Base-by-base conservation (phyloP, 2,113 vertebrate genomes). In the Salminus brasiliensis region DNA sequence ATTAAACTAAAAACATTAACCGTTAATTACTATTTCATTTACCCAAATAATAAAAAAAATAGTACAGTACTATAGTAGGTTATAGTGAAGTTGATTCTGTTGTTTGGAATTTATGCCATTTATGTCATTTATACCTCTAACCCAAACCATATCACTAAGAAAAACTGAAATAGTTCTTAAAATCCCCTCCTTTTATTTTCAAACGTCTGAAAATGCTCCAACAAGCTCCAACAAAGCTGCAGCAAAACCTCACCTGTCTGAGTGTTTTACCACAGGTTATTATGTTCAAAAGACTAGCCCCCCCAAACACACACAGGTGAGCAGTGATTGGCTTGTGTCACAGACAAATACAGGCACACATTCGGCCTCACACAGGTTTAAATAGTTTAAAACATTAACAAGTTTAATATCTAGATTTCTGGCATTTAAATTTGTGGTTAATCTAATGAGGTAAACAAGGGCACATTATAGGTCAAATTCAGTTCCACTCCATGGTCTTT, bases 221-320 rank as follows among this genome's bases (percentile, higher is more conserved):
- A 49, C 53, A 75, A 65, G 49, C 36, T 57, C 59, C 0, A 55
- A 60, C 39, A 82, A 30, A 63, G 30, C 66, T 21, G 13, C 10
- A 21, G 36, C 59, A 45, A 29, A 60, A 49, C 25, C 6, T 0
- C 25, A 57, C 47, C 74, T 29, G 62, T 69, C 45, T 70, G 43
- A 73, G 53, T 34, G 55, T 62, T 27, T 74, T 18, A 36, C 43
- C 57, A 30, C 53, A 69, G 13, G 3, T 41, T 66, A 59, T 68
- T 60, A 78, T 62, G 41, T 71, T 79, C 53, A 74, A 70, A 70
- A 71, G 49, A 45, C 34, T 60, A 36, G 43, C 62, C 63, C 32
- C 18, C 4, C 15, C 66, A n/a, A n/a, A n/a, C n/a, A 32, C 74
- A 18, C 0, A 30, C 41, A 47, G 47, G 49, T 47, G 47, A 15